Evolutionary conservation across 2,888 invertebrate species (phyloP).

Genomic region (Ochlodes sylvanus): DNA sequence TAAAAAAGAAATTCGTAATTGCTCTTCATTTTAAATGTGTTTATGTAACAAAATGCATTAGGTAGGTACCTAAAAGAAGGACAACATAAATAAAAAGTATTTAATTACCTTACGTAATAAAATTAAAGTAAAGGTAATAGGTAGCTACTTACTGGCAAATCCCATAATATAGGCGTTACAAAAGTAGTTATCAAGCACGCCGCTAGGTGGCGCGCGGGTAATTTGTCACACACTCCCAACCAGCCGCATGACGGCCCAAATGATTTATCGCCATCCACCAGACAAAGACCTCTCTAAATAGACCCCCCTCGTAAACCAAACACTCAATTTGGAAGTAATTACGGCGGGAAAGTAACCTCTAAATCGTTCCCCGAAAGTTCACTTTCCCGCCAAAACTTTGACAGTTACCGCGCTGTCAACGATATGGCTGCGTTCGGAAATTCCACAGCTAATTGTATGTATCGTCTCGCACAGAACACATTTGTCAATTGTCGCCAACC

Average conservation of each 20-base stretch:
- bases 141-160: background rate
- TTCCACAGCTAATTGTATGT: conserved; percentile 80
- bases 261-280: conserved; percentile 75
- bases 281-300: conserved; percentile 78
- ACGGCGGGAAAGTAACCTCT: conserved; percentile 67
- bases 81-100: too few species aligned
- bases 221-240: conserved; percentile 78
- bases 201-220: conserved; percentile 67
- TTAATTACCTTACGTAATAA: too few species aligned
- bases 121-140: background rate
- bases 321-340: conserved; percentile 74
- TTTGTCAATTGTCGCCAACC: conserved; percentile 81
- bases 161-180: conserved; percentile 23
- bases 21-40: too few species aligned
- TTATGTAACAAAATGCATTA: too few species aligned
- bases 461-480: conserved; percentile 74
- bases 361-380: conserved; percentile 59
- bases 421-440: conserved; percentile 66
- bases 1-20: too few species aligned
- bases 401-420: conserved; percentile 54
- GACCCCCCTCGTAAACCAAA: conserved; percentile 73
- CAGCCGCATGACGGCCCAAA: conserved; percentile 70
- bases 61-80: too few species aligned
- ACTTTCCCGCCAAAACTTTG: conserved; percentile 68
- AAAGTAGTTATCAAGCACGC: conserved; percentile 44